Base-by-base conservation (phyloP, 2,113 vertebrate genomes). In the Seriola rivoliana region DNA sequence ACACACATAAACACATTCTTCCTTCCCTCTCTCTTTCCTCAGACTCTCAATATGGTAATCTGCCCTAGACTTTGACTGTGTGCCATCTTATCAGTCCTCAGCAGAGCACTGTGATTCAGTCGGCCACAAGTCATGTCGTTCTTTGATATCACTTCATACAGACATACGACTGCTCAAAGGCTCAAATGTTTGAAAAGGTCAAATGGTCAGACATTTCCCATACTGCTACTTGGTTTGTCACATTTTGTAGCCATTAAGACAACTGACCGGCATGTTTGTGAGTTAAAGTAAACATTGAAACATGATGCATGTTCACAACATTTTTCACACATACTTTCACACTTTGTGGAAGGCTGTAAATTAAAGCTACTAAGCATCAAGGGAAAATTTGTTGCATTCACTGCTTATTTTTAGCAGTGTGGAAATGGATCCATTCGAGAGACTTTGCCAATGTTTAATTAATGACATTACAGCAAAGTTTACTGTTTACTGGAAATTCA, bases 61-160 rank as follows among this genome's bases (percentile, higher is more conserved):
- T 71, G 60, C 50, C 52, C 75, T 25, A 62, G 82, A 84, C 67
- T 80, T 82, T 92, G 89, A 86, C 79, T 83, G 64, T 38, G 50
- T 62, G 84, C 80, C 71, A 83, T 78, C 82, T 91, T 86, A 91
- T 91, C 90, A 86, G 82, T 62, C n/a, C 72, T 85, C 48, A 12
- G 69, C 88, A 90, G 85, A 89, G 69, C 50, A 11, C 75, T 82
- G 81, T 75, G 82, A 89, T 76, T 76, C 64, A 82, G 75, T 74
- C 19, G 23, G 48, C 73, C 80, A 80, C 81, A 60, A 81, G 85
- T 88, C 81, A 82, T 78, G 77, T 87, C 16, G 19, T 42, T 54
- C 80, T 85, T 85, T 69, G 77, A 82, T 89, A 84, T 88, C 48
- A 68, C 57, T 67, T 89, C 67, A 78, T 70, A 73, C 46, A 85